Evolutionary conservation across 2,113 vertebrate genomes (phyloP).

Genomic region (Menura novaehollandiae): DNA sequence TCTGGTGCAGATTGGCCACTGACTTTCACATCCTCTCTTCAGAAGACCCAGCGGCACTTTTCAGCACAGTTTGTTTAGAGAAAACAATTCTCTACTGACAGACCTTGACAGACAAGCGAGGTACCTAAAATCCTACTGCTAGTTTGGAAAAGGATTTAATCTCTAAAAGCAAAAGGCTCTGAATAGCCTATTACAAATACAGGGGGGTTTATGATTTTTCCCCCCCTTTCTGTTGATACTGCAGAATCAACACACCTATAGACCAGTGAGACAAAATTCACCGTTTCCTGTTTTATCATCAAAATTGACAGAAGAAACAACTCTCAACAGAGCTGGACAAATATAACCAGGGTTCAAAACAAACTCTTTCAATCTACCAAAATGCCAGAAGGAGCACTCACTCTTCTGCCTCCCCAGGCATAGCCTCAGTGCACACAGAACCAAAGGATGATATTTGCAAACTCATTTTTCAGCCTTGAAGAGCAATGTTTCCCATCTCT

Average conservation of each 20-base stretch:
- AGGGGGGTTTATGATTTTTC: fast-evolving
- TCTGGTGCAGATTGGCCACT: background rate
- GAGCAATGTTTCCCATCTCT: background rate
- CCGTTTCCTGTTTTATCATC: background rate
- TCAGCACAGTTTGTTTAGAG: background rate
- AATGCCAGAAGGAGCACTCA: background rate
- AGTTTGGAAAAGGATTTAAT: background rate
- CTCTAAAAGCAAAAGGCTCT: background rate
- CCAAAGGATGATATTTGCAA: background rate
- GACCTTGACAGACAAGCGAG: background rate
- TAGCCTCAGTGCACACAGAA: background rate
- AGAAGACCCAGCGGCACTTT: background rate
- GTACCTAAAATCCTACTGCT: background rate
- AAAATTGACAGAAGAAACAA: background rate
- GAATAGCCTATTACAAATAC: background rate
- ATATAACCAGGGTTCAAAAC: background rate
- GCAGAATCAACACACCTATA: background rate
- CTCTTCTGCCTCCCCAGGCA: background rate
- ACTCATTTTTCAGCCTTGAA: background rate
- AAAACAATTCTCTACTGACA: background rate
- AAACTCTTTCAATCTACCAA: background rate
- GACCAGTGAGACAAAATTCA: background rate
- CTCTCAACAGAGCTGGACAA: background rate
- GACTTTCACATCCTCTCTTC: background rate
- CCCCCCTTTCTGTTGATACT: background rate